Percentiles rank a stretch among this genome's conserved stretches.
phyloP scores from a whole-genome alignment of 2,113 vertebrate species.

The Tragelaphus imberbis region DNA sequence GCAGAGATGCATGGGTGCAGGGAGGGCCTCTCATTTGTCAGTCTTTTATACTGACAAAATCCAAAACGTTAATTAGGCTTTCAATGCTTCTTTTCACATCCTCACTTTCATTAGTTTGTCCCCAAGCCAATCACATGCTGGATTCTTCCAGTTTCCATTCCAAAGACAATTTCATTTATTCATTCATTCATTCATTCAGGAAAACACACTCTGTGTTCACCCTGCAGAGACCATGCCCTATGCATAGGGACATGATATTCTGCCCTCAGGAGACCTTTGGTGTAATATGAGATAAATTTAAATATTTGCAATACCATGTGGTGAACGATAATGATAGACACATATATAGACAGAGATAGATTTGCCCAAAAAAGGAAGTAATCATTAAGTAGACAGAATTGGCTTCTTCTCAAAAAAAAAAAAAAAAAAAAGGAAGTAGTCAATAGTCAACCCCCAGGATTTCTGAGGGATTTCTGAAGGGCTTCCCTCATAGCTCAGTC shows the following conservation, averaged over 20 bases:
- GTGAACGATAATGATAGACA: not conserved
- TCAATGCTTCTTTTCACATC: not conserved
- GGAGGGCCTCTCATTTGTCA: conserved; percentile 54
- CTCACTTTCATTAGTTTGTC: not conserved
- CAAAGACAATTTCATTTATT: not conserved
- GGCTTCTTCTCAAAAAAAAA: not conserved
- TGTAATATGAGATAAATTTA: not conserved
- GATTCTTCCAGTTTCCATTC: not conserved
- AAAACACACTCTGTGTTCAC: not conserved
- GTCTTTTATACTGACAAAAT: conserved; percentile 57
- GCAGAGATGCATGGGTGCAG: conserved; percentile 59
- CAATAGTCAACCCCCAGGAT: not conserved
- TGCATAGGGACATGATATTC: not conserved
- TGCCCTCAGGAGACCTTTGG: not conserved
- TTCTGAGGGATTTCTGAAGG: not conserved
- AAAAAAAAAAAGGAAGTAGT: not conserved
- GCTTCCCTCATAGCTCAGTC: not conserved
- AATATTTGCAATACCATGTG: not conserved
- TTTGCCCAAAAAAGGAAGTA: not conserved
- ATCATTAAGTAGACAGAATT: not conserved
- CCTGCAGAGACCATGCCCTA: not conserved
- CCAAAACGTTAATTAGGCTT: conserved; percentile 51
- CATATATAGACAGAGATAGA: not conserved
- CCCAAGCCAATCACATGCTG: not conserved
- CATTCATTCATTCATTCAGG: not conserved